phyloP scores from a whole-genome alignment of 2,888 invertebrate genomes.

The Drosophila bunnanda region DNA sequence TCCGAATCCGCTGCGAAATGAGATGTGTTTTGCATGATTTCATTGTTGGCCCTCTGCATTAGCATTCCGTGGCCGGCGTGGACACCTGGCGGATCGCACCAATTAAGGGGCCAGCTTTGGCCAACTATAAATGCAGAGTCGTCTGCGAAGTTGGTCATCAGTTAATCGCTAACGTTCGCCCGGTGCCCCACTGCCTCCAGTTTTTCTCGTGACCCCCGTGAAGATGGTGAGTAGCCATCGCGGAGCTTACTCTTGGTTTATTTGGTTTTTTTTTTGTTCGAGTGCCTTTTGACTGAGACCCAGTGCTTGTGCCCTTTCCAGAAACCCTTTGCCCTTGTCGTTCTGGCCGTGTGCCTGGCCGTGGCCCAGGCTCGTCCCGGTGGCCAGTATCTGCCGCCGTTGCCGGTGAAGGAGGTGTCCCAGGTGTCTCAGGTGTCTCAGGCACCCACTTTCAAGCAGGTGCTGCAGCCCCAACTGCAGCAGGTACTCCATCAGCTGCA shows the following conservation, averaged over 20 bases:
- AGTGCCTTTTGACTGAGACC: constrained; percentile 9
- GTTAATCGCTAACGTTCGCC: constrained; percentile 73
- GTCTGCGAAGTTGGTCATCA: constrained; percentile 65
- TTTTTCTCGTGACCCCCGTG: constrained; percentile 50
- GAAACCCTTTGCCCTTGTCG: constrained; percentile 64
- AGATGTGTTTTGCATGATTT: constrained; percentile 63
- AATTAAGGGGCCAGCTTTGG: constrained; percentile 34
- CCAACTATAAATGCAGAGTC: constrained; percentile 75
- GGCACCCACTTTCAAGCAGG: constrained; percentile 39
- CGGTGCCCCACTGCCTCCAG: constrained; percentile 65
- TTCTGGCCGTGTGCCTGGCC: constrained; percentile 46
- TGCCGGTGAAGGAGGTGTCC: constrained; percentile 39
- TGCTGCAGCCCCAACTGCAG: constrained; percentile 43
- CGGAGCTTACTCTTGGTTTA: too few species aligned
- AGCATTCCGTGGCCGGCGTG: constrained; percentile 52
- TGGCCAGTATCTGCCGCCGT: constrained; percentile 66
- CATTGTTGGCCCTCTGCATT: constrained; percentile 64
- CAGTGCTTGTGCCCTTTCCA: constrained; percentile 40
- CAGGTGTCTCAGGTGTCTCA: constrained; percentile 1
- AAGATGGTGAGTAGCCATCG: constrained; percentile 75
- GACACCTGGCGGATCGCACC: constrained; percentile 35
- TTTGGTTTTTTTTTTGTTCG: constrained; percentile 9
- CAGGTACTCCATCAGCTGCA: constrained; percentile 45
- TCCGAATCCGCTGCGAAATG: constrained; percentile 28
- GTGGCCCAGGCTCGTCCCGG: constrained; percentile 63